Conservation (phyloP, 2,797 vertebrate genomes). For the Myotis vivesi region DNA sequence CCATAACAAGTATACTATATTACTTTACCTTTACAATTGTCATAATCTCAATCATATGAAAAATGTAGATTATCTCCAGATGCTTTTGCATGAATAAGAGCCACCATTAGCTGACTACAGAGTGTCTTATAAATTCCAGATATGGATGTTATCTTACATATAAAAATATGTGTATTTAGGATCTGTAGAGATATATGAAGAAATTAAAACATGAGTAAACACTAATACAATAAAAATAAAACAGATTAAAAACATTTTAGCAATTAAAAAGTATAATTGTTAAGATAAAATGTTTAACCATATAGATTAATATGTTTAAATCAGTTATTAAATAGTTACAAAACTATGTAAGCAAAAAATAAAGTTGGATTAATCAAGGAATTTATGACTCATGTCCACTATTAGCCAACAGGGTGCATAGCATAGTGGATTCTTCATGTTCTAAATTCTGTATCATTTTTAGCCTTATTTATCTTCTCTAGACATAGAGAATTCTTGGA, state of each 20-base stretch:
- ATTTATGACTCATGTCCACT: background rate
- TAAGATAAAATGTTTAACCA: background rate
- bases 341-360: background rate
- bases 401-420: background rate
- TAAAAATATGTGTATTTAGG: background rate
- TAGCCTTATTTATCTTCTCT: background rate
- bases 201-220: background rate
- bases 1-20: background rate
- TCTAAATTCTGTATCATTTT: background rate
- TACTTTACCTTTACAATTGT: background rate
- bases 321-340: background rate
- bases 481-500: background rate
- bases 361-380: background rate
- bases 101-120: background rate
- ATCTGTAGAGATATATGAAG: background rate
- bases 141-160: background rate
- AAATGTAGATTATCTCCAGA: background rate
- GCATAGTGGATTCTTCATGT: background rate
- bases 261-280: background rate
- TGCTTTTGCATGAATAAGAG: background rate
- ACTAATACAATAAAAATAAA: background rate
- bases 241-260: background rate
- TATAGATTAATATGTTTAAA: background rate
- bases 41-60: too few species aligned
- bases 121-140: background rate